phyloP scores from a whole-genome alignment of 2,888 invertebrate genomes.

The Drymonia ruficornis region DNA sequence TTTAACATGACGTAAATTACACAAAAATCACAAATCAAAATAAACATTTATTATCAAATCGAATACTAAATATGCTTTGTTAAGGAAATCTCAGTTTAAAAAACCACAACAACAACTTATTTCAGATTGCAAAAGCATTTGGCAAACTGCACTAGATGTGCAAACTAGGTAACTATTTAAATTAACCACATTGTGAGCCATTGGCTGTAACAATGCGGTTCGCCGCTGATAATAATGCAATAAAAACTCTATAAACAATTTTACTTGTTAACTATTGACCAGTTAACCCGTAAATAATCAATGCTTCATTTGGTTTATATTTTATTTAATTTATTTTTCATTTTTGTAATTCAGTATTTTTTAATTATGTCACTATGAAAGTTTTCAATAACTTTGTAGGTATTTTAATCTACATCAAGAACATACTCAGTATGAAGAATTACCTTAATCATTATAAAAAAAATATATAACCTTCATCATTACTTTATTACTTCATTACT shows the following conservation, averaged over 20 bases:
- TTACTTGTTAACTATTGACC: constrained; percentile 4
- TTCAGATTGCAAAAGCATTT: constrained; percentile 21
- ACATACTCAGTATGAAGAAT: no score
- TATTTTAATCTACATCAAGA: no score
- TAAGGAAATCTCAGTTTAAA: constrained; percentile 1
- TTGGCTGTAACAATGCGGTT: constrained; percentile 36
- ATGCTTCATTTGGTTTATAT: background rate
- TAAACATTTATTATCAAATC: constrained; percentile 9
- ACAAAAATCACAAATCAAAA: background rate
- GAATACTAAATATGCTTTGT: constrained; percentile 7
- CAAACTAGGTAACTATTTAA: constrained; percentile 32
- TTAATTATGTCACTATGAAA: no score
- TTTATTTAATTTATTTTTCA: background rate
- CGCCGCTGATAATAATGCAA: constrained; percentile 29
- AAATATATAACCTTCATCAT: no score
- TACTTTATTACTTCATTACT: no score
- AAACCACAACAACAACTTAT: constrained; percentile 26
- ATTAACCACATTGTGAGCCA: constrained; percentile 22
- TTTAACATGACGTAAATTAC: background rate
- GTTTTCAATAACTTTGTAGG: no score
- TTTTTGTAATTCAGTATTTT: background rate
- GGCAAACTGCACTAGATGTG: constrained; percentile 37
- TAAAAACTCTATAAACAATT: constrained; percentile 18
- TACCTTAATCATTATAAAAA: no score
- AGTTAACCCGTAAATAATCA: constrained; percentile 3